Base-by-base conservation (phyloP, 2,113 vertebrate species). In the Chlamydotis undulata region DNA sequence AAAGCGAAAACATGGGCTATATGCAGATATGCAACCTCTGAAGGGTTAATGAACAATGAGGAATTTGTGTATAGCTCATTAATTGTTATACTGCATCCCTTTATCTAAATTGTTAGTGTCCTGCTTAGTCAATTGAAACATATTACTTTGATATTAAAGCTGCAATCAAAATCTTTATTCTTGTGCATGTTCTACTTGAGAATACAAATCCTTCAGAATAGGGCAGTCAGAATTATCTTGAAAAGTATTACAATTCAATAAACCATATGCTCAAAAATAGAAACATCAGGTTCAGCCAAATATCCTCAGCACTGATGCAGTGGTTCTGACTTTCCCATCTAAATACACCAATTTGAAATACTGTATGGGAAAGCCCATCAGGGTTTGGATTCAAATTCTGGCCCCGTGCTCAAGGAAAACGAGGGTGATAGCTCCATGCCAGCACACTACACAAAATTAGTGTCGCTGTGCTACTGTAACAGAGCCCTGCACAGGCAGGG, bases 121-220 rank as follows among this genome's bases (percentile, higher is more conserved):
- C 96, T 97, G 96, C 92, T 97, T 98, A 98, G 95, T 97, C 94
- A 94, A 94, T 97, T 97, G 96, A 97, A 98, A 98, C 93, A 65
- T 95, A 98, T 92, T 98, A 96, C 90, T 97, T 97, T 97, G 95
- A 98, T 98, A 97, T 96, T 97, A 97, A 98, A 97, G 87, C 96
- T 96, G 89, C 82, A 96, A 96, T 93, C 75, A 93, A 96, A 95
- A 95, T 91, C 95, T 97, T 98, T 97, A 93, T 98, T 97, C 97
- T 96, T 95, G 76, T 90, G 65, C 87, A 93, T 92, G 86, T 96
- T 97, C 92, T 96, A 94, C 92, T 96, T 78, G 95, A 94, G 94
- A 97, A 97, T 96, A 93, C 69, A 96, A 96, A 96, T 95, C 81
- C 93, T 95, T 96, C 68, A 64, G 78, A 90, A 97, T 12, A 93